phyloP scores from a whole-genome alignment of 2,113 vertebrate species.

The Hucho hucho region DNA sequence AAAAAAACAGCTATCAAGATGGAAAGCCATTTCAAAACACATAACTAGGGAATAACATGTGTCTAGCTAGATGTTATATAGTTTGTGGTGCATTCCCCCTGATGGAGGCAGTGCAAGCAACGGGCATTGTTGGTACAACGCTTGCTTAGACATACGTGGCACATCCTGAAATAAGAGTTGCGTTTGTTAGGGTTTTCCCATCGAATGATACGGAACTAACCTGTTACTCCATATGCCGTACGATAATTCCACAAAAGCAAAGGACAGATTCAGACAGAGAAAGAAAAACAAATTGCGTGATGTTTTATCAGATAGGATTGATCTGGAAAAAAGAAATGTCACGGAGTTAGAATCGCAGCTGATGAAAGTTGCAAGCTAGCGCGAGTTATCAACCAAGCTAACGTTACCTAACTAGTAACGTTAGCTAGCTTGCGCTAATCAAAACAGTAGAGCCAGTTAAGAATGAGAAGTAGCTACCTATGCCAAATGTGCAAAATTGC shows the following conservation, averaged over 20 bases:
- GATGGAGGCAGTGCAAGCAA: background rate
- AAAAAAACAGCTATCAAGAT: too few relatives aligned
- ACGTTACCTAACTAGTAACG: background rate
- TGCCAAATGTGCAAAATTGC: too few relatives aligned
- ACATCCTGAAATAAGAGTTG: conserved; percentile 45
- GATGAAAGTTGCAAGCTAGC: too few relatives aligned
- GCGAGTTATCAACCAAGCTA: background rate
- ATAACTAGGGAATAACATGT: too few relatives aligned
- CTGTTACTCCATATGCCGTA: conserved; percentile 99
- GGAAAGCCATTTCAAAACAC: too few relatives aligned
- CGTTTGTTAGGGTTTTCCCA: background rate
- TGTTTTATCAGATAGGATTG: conserved; percentile 92
- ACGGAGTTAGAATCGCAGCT: background rate
- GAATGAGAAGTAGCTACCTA: too few relatives aligned
- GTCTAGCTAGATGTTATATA: background rate
- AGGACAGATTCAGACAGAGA: conserved; percentile 92
- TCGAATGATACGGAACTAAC: conserved; percentile 61
- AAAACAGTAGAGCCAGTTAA: too few relatives aligned
- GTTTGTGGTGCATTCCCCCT: background rate
- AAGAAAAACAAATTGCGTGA: conserved; percentile 95
- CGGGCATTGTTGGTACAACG: background rate
- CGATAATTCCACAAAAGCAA: conserved; percentile 92
- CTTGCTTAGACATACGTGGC: conserved; percentile 70
- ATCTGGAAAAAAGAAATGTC: conserved; percentile 67
- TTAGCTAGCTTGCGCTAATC: background rate